phyloP scores from a whole-genome alignment of 1,140 invertebrate species.

The Drosophila sulfurigaster region DNA sequence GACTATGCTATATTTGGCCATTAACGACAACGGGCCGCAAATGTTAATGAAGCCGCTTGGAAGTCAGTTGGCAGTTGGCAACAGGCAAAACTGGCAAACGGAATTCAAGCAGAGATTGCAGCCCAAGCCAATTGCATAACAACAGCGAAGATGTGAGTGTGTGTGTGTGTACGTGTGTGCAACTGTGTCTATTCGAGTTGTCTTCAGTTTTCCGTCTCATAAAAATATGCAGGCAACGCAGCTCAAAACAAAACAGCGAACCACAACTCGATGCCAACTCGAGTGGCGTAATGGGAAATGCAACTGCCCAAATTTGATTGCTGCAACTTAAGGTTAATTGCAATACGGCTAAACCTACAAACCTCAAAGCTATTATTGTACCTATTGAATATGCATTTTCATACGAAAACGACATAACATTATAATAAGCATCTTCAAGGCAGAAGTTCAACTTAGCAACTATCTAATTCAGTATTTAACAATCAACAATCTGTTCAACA shows the following conservation, averaged over 20 bases:
- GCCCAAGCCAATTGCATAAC: constrained; percentile 75
- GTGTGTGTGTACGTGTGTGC: background rate
- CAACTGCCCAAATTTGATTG: constrained; percentile 12
- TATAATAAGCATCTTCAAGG: too few species aligned
- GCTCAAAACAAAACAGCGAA: constrained; percentile 12
- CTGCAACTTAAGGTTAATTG: constrained; percentile 9
- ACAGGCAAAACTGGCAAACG: constrained; percentile 39
- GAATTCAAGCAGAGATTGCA: constrained; percentile 56
- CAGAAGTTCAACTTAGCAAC: too few species aligned
- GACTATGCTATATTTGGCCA: constrained; percentile 69
- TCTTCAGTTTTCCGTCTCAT: constrained; percentile 23
- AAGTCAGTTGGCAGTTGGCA: constrained; percentile 25
- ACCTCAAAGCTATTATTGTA: background rate
- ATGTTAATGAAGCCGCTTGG: constrained; percentile 74
- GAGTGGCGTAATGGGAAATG: constrained; percentile 28
- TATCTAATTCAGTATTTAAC: too few species aligned
- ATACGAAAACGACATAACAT: too few species aligned
- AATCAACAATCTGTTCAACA: too few species aligned
- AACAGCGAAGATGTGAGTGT: constrained; percentile 29
- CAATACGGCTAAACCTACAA: background rate
- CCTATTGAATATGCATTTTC: background rate
- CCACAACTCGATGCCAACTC: constrained; percentile 56
- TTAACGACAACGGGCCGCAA: constrained; percentile 70
- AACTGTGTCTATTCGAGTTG: constrained; percentile 52
- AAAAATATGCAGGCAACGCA: constrained; percentile 63